Evolutionary conservation across 2,888 invertebrate genomes (phyloP).

Genomic region (Acleris sparsana): DNA sequence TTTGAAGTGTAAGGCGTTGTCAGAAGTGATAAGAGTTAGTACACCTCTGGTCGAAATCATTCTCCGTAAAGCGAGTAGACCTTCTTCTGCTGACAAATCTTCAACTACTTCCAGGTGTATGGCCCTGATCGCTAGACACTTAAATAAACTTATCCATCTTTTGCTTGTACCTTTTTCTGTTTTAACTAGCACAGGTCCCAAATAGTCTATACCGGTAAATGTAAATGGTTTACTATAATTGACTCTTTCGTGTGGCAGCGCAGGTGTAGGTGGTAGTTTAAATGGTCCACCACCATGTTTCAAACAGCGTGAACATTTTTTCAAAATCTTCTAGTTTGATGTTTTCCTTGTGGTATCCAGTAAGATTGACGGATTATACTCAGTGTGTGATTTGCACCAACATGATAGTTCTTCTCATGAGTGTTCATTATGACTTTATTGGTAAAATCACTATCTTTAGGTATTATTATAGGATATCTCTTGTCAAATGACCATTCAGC

Average conservation of each 20-base stretch:
- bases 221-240: constrained; percentile 6
- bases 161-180: not conserved
- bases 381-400: not conserved
- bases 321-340: not conserved
- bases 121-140: constrained; percentile 21
- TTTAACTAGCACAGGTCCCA: constrained; percentile 4
- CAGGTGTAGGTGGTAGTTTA: constrained; percentile 1
- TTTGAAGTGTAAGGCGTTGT: constrained; percentile 37
- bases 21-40: constrained; percentile 33
- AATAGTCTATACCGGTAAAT: not conserved
- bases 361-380: constrained; percentile 1
- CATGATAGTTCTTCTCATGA: constrained; percentile 1
- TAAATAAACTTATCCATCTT: constrained; percentile 11
- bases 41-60: constrained; percentile 19
- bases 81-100: constrained; percentile 35
- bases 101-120: constrained; percentile 35
- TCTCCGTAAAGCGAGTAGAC: constrained; percentile 30
- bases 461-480: constrained; percentile 6
- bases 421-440: constrained; percentile 3
- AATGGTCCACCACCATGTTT: constrained; percentile 13
- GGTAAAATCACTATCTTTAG: constrained; percentile 5
- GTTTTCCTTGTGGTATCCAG: constrained; percentile 11
- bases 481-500: constrained; percentile 5
- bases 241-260: constrained; percentile 5
- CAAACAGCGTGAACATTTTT: not conserved